Evolutionary conservation across 2,888 invertebrate species (phyloP).

Genomic region (Volucella inanis): DNA sequence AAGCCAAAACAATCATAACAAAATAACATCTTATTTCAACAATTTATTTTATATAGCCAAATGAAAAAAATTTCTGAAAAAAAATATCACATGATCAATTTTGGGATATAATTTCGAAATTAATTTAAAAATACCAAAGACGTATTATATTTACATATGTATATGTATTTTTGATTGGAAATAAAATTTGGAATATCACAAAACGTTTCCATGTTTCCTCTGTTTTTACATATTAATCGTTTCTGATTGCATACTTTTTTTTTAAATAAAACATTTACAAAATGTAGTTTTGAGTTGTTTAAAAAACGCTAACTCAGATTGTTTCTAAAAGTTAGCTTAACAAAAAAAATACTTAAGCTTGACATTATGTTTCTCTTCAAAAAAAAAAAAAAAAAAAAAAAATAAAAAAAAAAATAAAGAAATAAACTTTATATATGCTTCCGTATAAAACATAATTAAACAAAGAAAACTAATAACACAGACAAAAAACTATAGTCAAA

Average conservation of each 20-base stretch:
- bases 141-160: slow-evolving; percentile 71
- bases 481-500: slow-evolving; percentile 34
- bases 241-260: not conserved
- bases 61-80: slow-evolving; percentile 76
- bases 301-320: not conserved
- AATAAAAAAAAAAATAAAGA: not conserved
- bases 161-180: slow-evolving; percentile 59
- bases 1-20: slow-evolving; percentile 76
- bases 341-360: slow-evolving; percentile 1
- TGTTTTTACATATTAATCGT: slow-evolving; percentile 28
- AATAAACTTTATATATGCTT: slow-evolving; percentile 4
- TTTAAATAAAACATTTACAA: too few species aligned
- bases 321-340: not conserved
- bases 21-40: slow-evolving; percentile 66
- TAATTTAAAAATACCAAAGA: slow-evolving; percentile 22
- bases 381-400: too few species aligned
- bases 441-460: slow-evolving; percentile 16
- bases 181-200: slow-evolving; percentile 82
- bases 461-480: slow-evolving; percentile 58
- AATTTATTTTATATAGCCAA: slow-evolving; percentile 76
- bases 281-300: not conserved
- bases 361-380: slow-evolving; percentile 1
- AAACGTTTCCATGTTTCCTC: slow-evolving; percentile 77
- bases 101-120: slow-evolving; percentile 73
- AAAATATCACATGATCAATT: slow-evolving; percentile 80